These are phyloP conservation scores for Drosophila cyrtoloma DNA, from an alignment of 2,888 invertebrate species.

Conservation along the genomic window DNA sequence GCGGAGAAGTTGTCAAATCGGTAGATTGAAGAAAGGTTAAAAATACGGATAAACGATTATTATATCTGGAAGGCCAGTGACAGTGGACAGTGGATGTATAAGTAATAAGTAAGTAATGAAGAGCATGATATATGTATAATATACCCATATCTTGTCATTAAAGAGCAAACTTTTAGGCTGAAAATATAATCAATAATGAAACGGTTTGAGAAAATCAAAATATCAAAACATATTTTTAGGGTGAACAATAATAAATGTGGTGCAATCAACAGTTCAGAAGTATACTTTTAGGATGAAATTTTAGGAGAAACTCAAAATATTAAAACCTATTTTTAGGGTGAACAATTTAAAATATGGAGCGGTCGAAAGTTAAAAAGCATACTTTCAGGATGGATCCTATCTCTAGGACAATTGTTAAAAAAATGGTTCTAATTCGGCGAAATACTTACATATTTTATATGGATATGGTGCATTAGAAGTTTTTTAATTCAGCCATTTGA, in stretches of 20 bases:
- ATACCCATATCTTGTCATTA: not conserved
- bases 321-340: not conserved
- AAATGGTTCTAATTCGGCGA: not conserved
- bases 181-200: not conserved
- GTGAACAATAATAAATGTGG: not conserved
- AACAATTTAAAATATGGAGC: too few species aligned
- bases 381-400: not conserved
- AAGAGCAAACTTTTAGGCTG: not conserved
- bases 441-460: not conserved
- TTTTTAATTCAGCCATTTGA: too few species aligned
- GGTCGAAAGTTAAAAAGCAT: not conserved
- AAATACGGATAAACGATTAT: not conserved
- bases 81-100: too few species aligned
- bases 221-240: not conserved
- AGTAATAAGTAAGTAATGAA: too few species aligned
- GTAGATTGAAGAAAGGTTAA: not conserved
- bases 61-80: too few species aligned
- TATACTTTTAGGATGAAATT: not conserved
- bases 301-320: too few species aligned
- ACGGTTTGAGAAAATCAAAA: not conserved
- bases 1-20: slow-evolving; percentile 8
- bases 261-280: not conserved
- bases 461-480: not conserved
- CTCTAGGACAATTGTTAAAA: not conserved
- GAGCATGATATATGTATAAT: not conserved